These are phyloP conservation scores for Brachionus calyciflorus DNA, from an alignment of 1,140 invertebrate genomes.

Conservation along the genomic window DNA sequence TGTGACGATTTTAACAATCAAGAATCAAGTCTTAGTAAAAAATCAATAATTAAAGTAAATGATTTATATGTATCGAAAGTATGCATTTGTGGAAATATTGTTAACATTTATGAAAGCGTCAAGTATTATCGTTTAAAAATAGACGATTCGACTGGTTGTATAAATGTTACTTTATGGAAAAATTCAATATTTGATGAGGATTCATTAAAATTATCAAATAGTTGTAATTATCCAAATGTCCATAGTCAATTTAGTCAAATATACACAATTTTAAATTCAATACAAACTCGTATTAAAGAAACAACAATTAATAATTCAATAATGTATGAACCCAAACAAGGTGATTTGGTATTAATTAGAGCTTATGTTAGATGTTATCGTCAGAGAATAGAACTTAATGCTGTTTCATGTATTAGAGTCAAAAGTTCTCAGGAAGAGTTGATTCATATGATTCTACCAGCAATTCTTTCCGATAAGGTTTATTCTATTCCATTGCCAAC, in stretches of 20 bases:
- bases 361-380: not conserved
- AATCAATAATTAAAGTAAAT: not conserved
- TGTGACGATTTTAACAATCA: slow-evolving; percentile 6
- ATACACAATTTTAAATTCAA: not conserved
- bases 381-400: slow-evolving; percentile 19
- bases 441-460: slow-evolving; percentile 10
- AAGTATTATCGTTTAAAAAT: slow-evolving; percentile 32
- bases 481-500: not conserved
- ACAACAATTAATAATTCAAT: not conserved
- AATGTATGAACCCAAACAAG: slow-evolving; percentile 28
- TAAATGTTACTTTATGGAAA: slow-evolving; percentile 35
- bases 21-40: not conserved
- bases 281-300: slow-evolving; percentile 5
- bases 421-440: slow-evolving; percentile 31
- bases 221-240: not conserved
- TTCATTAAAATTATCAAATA: not conserved
- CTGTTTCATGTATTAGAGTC: slow-evolving; percentile 14
- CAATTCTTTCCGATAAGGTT: not conserved
- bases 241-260: not conserved
- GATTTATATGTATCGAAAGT: not conserved
- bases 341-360: slow-evolving; percentile 26
- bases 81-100: slow-evolving; percentile 20
- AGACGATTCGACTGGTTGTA: slow-evolving; percentile 35
- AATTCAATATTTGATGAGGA: slow-evolving; percentile 4
- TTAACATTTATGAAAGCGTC: not conserved